phyloP scores from a whole-genome alignment of 2,797 vertebrate genomes.

The Sebastes paucispinis region DNA sequence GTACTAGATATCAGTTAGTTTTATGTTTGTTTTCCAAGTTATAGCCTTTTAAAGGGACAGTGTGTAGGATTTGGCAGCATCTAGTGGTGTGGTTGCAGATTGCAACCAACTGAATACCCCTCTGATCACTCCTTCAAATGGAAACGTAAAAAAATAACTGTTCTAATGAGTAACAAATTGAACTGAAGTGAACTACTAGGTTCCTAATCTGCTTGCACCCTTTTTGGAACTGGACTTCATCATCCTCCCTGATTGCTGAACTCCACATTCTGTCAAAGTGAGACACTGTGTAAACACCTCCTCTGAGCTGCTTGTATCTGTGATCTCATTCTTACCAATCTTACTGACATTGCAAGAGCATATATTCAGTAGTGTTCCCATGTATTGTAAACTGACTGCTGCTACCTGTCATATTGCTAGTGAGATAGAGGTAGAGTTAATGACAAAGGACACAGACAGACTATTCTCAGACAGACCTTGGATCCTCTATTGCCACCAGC shows the following conservation, averaged over 20 bases:
- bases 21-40: too few relatives aligned
- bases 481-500: neutral
- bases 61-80: too few relatives aligned
- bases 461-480: neutral
- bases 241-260: neutral
- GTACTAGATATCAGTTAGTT: too few relatives aligned
- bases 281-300: neutral
- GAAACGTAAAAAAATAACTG: too few relatives aligned
- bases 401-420: neutral
- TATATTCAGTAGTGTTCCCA: neutral
- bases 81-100: too few relatives aligned
- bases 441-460: neutral
- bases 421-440: neutral
- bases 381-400: neutral
- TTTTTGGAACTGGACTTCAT: neutral
- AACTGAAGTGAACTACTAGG: neutral
- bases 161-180: too few relatives aligned
- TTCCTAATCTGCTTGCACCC: neutral
- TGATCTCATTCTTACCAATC: neutral
- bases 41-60: too few relatives aligned
- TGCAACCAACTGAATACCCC: too few relatives aligned
- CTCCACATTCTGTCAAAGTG: neutral
- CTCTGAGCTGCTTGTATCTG: neutral
- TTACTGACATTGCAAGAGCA: neutral
- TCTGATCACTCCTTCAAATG: too few relatives aligned